phyloP scores from a whole-genome alignment of 2,797 vertebrate species.

The Adelosebastes latens region DNA sequence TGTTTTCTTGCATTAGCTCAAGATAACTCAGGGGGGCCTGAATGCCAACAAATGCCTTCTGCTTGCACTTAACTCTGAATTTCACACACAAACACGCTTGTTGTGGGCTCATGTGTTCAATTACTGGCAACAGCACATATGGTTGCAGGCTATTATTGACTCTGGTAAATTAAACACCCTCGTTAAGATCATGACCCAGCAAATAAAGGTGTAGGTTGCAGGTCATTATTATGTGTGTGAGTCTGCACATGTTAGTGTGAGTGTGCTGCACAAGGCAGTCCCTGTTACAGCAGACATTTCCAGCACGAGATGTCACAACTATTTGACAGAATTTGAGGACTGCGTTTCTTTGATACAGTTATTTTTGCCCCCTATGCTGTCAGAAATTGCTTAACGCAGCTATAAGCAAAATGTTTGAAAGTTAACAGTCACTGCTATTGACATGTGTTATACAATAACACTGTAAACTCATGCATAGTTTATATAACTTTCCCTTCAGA shows the following conservation, averaged over 20 bases:
- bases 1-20: background rate
- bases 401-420: background rate
- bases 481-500: background rate
- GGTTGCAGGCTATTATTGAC: slow-evolving; percentile 18
- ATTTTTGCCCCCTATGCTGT: background rate
- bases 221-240: background rate
- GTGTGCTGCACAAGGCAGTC: background rate
- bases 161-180: slow-evolving; percentile 45
- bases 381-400: background rate
- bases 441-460: background rate
- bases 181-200: slow-evolving; percentile 33
- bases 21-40: background rate
- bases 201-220: slow-evolving; percentile 13
- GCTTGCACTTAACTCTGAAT: background rate
- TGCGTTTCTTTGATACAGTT: background rate
- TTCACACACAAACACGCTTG: background rate
- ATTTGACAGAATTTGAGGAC: background rate
- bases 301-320: background rate
- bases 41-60: background rate
- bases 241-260: background rate
- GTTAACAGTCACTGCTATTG: background rate
- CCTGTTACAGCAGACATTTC: background rate
- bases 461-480: background rate
- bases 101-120: background rate
- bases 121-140: background rate